Conservation (phyloP, 2,888 invertebrate species). For the Lingula anatina region DNA sequence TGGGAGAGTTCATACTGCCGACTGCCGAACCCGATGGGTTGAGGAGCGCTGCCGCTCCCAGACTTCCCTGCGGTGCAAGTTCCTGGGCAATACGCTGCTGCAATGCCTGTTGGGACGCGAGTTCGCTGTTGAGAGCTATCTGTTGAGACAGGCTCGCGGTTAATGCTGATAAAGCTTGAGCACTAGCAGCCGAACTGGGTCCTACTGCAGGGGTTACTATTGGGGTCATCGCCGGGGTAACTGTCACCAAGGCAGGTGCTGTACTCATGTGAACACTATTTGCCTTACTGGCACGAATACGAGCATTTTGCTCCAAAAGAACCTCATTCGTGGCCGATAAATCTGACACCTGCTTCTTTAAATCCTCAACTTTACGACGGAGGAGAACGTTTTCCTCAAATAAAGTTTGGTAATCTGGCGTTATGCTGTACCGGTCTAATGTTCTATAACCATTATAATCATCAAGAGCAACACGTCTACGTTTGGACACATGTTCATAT, state of each 20-base stretch:
- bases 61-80: conserved; percentile 8
- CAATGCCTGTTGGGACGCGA: conserved; percentile 39
- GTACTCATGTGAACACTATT: conserved; percentile 9
- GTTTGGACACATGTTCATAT: conserved; percentile 19
- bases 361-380: conserved; percentile 64
- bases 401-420: conserved; percentile 28
- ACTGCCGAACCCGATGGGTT: conserved; percentile 18
- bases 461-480: conserved; percentile 13
- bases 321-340: conserved; percentile 74
- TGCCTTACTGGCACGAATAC: conserved; percentile 56
- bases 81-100: conserved; percentile 38
- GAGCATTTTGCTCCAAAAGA: conserved; percentile 71
- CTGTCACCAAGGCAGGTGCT: conserved; percentile 17
- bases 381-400: conserved; percentile 67
- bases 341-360: conserved; percentile 68
- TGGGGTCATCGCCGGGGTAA: conserved; percentile 42
- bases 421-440: no score
- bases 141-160: conserved; percentile 47
- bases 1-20: conserved; percentile 30
- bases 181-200: conserved; percentile 53
- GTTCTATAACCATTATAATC: no score
- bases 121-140: conserved; percentile 41
- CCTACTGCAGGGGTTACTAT: conserved; percentile 56
- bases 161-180: conserved; percentile 4
- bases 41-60: conserved; percentile 14